Conservation (phyloP, 2,888 invertebrate genomes). For the Lysandra coridon region DNA sequence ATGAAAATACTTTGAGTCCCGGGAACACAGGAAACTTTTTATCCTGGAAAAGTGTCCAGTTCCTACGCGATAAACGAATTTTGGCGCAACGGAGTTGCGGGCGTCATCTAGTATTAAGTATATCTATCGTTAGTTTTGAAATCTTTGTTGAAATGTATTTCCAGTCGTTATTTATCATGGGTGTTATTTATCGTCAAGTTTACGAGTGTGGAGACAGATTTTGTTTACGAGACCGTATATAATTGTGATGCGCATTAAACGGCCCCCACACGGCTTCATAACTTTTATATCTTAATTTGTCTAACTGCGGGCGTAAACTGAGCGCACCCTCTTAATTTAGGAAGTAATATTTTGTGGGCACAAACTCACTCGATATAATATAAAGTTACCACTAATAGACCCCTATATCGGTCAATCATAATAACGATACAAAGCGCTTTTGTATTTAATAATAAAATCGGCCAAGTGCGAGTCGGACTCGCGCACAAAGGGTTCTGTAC, state of each 20-base stretch:
- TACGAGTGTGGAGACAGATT: conserved; percentile 7
- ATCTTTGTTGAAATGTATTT: neutral
- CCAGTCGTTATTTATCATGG: neutral
- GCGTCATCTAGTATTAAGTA: too few relatives aligned
- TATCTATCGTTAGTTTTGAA: neutral
- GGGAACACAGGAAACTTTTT: too few relatives aligned
- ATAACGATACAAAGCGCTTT: conserved; percentile 28
- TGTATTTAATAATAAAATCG: conserved; percentile 31
- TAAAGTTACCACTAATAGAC: conserved; percentile 14
- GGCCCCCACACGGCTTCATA: conserved; percentile 1
- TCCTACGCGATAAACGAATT: too few relatives aligned
- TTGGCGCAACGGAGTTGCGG: too few relatives aligned
- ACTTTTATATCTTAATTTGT: conserved; percentile 22
- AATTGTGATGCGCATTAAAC: neutral
- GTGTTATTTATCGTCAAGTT: neutral
- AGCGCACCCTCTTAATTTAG: conserved; percentile 15
- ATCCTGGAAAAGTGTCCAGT: too few relatives aligned
- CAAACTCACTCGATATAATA: neutral
- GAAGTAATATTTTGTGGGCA: neutral
- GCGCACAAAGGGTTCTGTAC: too few relatives aligned
- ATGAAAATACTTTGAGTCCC: too few relatives aligned
- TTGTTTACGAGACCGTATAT: conserved; percentile 13
- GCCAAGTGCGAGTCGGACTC: too few relatives aligned
- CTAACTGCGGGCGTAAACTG: conserved; percentile 9
- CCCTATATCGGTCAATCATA: conserved; percentile 30